Evolutionary conservation across 2,113 vertebrate genomes (phyloP).

Genomic region (Sebastes schlegelii): DNA sequence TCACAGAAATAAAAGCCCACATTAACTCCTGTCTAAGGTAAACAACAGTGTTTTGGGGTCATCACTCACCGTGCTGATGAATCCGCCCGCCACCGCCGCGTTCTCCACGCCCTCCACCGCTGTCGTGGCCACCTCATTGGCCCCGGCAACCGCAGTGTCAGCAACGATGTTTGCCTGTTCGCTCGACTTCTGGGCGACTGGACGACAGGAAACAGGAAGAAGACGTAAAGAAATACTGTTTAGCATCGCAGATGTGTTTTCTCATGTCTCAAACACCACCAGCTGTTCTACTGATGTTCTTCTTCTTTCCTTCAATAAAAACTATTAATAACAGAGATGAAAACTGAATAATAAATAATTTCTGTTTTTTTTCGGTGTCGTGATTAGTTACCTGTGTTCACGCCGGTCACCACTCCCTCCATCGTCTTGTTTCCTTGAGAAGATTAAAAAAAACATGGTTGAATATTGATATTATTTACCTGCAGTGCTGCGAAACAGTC

Average conservation of each 20-base stretch:
- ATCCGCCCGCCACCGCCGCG: slow-evolving; percentile 85
- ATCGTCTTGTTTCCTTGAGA: slow-evolving; percentile 93
- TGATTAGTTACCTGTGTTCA: slow-evolving; percentile 88
- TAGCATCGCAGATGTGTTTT: neutral
- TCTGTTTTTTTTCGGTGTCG: too few species aligned
- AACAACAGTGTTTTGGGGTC: neutral
- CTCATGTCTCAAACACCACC: neutral
- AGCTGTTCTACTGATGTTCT: neutral
- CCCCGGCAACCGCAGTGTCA: slow-evolving; percentile 87
- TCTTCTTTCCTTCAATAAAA: neutral
- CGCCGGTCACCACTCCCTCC: slow-evolving; percentile 91
- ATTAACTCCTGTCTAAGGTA: neutral
- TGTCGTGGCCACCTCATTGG: slow-evolving; percentile 90
- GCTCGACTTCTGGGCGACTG: slow-evolving; percentile 93
- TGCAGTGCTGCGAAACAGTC: neutral
- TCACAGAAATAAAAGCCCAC: neutral
- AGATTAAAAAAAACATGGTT: slow-evolving; percentile 12
- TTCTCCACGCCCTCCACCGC: slow-evolving; percentile 91
- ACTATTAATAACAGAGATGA: too few species aligned
- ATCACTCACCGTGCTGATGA: slow-evolving; percentile 86
- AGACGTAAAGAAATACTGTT: neutral
- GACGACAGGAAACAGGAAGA: neutral
- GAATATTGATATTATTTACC: too few species aligned
- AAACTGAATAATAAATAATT: too few species aligned
- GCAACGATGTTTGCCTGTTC: slow-evolving; percentile 91